Conservation (phyloP, 2,113 vertebrate genomes). For the Phaethornis superciliosus region DNA sequence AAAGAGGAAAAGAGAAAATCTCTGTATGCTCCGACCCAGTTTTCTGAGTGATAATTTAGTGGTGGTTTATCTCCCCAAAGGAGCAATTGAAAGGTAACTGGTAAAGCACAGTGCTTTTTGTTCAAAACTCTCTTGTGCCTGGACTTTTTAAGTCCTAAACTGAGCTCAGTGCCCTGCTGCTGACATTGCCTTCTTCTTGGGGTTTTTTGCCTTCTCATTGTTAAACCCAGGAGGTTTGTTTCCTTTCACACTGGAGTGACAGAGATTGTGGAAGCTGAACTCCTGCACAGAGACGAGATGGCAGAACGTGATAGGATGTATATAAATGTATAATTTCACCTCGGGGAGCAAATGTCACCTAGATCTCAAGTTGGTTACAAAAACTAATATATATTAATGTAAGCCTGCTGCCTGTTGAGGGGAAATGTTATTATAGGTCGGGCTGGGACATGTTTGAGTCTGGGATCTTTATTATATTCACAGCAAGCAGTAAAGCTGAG, state of each 20-base stretch:
- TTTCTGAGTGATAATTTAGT: conserved; percentile 15
- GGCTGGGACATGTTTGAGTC: background rate
- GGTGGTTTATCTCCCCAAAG: conserved; percentile 22
- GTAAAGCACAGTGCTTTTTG: background rate
- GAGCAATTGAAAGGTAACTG: background rate
- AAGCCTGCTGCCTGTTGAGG: background rate
- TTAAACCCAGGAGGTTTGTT: background rate
- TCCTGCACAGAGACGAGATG: background rate
- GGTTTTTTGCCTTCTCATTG: background rate
- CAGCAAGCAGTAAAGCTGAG: background rate
- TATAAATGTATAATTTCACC: background rate
- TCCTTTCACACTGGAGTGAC: background rate
- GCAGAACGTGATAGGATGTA: background rate
- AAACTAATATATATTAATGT: conserved; percentile 20
- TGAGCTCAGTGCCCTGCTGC: background rate
- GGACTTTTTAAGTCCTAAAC: background rate
- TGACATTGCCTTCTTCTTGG: background rate
- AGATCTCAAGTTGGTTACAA: background rate
- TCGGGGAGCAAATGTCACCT: background rate
- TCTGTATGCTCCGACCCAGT: background rate
- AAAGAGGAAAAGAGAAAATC: background rate
- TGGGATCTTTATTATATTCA: background rate
- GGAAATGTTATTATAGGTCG: background rate
- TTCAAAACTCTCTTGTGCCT: background rate
- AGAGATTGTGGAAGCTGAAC: background rate